phyloP scores from a whole-genome alignment of 1,140 invertebrate genomes.

The Aphidius gifuensis region DNA sequence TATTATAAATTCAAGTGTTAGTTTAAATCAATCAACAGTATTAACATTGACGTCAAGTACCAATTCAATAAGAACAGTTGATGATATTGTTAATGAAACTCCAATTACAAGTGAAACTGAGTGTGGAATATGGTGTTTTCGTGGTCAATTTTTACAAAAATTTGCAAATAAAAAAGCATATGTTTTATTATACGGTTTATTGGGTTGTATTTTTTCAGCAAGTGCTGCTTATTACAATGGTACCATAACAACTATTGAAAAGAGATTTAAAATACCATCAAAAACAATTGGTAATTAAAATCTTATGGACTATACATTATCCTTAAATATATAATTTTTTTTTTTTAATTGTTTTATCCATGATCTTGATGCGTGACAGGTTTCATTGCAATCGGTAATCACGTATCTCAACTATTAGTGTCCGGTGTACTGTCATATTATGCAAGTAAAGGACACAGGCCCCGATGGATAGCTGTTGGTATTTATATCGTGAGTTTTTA shows the following conservation, averaged over 20 bases:
- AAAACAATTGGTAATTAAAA: slow-evolving; percentile 64
- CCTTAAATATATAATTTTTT: slow-evolving; percentile 7
- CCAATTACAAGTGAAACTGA: slow-evolving; percentile 61
- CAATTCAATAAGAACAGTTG: slow-evolving; percentile 46
- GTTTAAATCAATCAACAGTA: no score
- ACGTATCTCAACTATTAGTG: slow-evolving; percentile 60
- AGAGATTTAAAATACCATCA: slow-evolving; percentile 75
- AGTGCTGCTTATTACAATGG: slow-evolving; percentile 75
- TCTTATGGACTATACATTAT: slow-evolving; percentile 1
- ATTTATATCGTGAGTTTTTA: slow-evolving; percentile 59
- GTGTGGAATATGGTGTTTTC: slow-evolving; percentile 63
- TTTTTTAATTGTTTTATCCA: neutral
- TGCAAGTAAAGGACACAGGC: slow-evolving; percentile 65
- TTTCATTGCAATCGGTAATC: slow-evolving; percentile 71
- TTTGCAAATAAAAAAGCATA: slow-evolving; percentile 76
- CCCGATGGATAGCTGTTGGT: slow-evolving; percentile 70
- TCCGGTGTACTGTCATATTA: slow-evolving; percentile 65
- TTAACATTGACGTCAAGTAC: slow-evolving; percentile 20
- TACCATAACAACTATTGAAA: slow-evolving; percentile 76
- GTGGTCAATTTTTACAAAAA: slow-evolving; percentile 58
- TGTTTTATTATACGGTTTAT: slow-evolving; percentile 68
- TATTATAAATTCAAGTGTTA: no score
- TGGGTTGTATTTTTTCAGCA: slow-evolving; percentile 71
- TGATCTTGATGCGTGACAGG: slow-evolving; percentile 45
- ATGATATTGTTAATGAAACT: slow-evolving; percentile 54